Base-by-base conservation (phyloP, 2,888 invertebrate genomes). In the Caenorhabditis angaria region DNA sequence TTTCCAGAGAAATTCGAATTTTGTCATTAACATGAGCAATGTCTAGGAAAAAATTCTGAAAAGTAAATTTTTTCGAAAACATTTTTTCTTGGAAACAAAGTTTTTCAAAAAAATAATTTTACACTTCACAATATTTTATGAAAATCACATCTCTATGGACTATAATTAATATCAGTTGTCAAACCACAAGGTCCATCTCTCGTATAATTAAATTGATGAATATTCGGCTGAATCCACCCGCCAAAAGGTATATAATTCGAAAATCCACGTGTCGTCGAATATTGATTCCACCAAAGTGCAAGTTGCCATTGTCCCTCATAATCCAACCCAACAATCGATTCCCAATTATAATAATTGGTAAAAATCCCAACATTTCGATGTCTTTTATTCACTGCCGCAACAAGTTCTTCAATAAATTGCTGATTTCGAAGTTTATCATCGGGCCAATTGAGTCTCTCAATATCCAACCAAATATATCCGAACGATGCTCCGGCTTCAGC, bases 281-380 rank as follows among this genome's bases (percentile, higher is more conserved):
- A 79, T 63, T 68, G 66, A 8, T 77, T 77, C 78, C 73, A 78
- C 80, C 80, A 80, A 47, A 80, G 72, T 25, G 71, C 75, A 25
- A 66, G 57, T 32, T 68, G 47, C n/a, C 60, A 51, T 50, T 60
- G 63, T 12, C 58, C 69, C 24, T 53, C 65, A 70, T 75, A 80
- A 65, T 70, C 65, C n/a, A 70, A 58, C 25, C 80, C 80, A 32
- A 80, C 80, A 60, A 80, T 80, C 22, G 57, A 60, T 47, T 64
- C 68, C 80, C 80, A 80, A 55, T 80, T 80, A 69, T 80, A 63
- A 64, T 66, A 57, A 62, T 78, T 80, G 24, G 75, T 61, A 67
- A 80, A 80, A 61, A 80, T 77, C 24, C 76, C 80, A 55, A 63
- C 60, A 51, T 58, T 55, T 18, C 65, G 48, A n/a, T 55, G 55